Conservation (phyloP, 1,140 invertebrate genomes). For the Maconellicoccus hirsutus region DNA sequence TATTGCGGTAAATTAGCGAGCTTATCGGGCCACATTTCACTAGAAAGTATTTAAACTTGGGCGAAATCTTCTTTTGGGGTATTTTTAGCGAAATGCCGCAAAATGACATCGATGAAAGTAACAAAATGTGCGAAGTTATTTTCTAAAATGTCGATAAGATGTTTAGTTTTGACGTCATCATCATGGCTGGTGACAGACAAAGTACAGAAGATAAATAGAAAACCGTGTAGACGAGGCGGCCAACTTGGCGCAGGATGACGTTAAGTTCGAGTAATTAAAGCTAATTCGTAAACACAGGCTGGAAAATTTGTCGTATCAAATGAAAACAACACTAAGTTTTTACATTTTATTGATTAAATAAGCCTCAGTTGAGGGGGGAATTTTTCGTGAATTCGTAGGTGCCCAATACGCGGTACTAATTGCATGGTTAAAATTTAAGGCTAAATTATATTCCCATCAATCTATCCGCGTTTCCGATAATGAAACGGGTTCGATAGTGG, state of each 20-base stretch:
- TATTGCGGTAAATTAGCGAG: no score
- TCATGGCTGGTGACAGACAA: slow-evolving; percentile 2
- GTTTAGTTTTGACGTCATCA: neutral
- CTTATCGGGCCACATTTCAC: no score
- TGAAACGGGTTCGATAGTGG: no score
- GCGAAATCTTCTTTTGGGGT: neutral
- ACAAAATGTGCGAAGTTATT: neutral
- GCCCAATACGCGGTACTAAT: neutral
- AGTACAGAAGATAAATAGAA: neutral
- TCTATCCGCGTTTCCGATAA: no score
- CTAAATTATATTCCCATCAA: neutral
- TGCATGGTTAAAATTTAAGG: neutral
- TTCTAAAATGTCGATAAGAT: slow-evolving; percentile 1
- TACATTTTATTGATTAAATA: neutral
- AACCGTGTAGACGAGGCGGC: neutral
- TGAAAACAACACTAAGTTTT: neutral
- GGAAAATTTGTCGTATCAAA: neutral
- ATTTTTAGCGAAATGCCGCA: neutral
- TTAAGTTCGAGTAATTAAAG: neutral
- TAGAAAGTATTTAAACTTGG: no score
- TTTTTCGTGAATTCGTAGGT: neutral
- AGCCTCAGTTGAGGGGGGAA: neutral
- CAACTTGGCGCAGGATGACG: neutral
- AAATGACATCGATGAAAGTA: neutral
- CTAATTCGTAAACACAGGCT: neutral